Evolutionary conservation across 1,140 invertebrate genomes (phyloP).

Genomic region (Panulirus ornatus): DNA sequence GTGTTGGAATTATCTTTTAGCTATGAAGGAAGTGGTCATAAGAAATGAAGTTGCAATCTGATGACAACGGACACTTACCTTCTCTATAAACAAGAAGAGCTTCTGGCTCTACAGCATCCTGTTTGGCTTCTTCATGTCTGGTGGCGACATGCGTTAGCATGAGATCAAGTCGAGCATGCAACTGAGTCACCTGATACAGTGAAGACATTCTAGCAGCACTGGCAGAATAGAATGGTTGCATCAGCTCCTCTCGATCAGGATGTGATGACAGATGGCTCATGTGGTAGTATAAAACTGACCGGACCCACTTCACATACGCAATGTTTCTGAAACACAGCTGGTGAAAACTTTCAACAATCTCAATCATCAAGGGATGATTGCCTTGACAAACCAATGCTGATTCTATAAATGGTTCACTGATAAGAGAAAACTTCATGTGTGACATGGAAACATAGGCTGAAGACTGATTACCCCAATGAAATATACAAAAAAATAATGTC

Average conservation of each 20-base stretch:
- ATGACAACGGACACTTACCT: constrained; percentile 29
- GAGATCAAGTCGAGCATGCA: constrained; percentile 60
- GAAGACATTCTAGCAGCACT: constrained; percentile 22
- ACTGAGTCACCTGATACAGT: constrained; percentile 37
- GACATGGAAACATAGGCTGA: too few relatives aligned
- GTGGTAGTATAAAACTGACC: constrained; percentile 51
- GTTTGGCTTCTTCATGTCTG: constrained; percentile 47
- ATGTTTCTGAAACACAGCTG: constrained; percentile 11
- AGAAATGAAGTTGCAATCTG: too few relatives aligned
- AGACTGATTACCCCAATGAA: too few relatives aligned
- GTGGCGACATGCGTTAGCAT: constrained; percentile 52
- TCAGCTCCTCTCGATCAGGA: constrained; percentile 45
- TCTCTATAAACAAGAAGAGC: constrained; percentile 54
- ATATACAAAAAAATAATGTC: too few relatives aligned
- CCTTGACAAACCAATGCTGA: too few relatives aligned
- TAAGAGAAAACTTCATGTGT: too few relatives aligned
- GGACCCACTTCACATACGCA: constrained; percentile 42
- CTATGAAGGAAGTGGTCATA: too few relatives aligned
- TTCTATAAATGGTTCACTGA: too few relatives aligned
- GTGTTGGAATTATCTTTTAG: too few relatives aligned
- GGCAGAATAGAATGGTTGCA: constrained; percentile 42
- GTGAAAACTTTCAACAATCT: background rate
- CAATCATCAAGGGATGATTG: too few relatives aligned
- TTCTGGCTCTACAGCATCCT: constrained; percentile 31
- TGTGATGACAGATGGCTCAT: constrained; percentile 51